These are phyloP conservation scores for Drosophila insularis DNA, from an alignment of 1,140 invertebrate species.

Conservation along the genomic window DNA sequence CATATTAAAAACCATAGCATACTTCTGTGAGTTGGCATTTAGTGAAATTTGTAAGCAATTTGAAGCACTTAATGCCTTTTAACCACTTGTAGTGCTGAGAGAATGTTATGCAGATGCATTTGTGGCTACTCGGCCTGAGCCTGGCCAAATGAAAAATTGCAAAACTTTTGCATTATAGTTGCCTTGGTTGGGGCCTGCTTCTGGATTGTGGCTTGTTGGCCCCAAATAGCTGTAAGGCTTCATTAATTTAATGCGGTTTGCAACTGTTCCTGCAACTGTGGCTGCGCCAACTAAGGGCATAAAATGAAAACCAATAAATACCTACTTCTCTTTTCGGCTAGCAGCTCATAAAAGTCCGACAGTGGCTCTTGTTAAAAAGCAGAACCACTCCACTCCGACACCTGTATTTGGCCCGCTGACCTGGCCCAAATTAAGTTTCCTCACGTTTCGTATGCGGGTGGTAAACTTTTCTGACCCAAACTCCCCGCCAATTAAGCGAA, in stretches of 20 bases:
- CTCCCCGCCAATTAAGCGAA: constrained; percentile 57
- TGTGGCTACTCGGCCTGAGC: constrained; percentile 8
- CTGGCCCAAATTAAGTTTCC: constrained; percentile 70
- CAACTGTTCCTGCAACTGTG: background rate
- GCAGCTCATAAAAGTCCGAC: constrained; percentile 50
- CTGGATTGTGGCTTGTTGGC: background rate
- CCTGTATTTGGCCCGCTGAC: constrained; percentile 13
- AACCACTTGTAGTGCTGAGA: background rate
- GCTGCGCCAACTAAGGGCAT: background rate
- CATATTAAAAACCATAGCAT: constrained; percentile 18
- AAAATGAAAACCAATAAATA: constrained; percentile 68
- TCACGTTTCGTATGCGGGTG: constrained; percentile 66
- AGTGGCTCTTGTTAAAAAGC: no score
- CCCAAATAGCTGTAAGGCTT: constrained; percentile 16
- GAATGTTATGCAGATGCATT: constrained; percentile 13
- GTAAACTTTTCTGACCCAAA: constrained; percentile 38
- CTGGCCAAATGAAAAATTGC: constrained; percentile 14
- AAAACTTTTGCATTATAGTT: constrained; percentile 39
- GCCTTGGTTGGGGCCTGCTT: background rate
- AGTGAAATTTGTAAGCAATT: constrained; percentile 71
- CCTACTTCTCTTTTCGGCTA: constrained; percentile 38
- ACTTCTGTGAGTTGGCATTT: constrained; percentile 42
- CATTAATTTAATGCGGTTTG: constrained; percentile 69
- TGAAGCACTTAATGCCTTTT: constrained; percentile 42
- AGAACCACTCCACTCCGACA: constrained; percentile 5